Base-by-base conservation (phyloP, 2,888 invertebrate species). In the Pseudococcus longispinus region DNA sequence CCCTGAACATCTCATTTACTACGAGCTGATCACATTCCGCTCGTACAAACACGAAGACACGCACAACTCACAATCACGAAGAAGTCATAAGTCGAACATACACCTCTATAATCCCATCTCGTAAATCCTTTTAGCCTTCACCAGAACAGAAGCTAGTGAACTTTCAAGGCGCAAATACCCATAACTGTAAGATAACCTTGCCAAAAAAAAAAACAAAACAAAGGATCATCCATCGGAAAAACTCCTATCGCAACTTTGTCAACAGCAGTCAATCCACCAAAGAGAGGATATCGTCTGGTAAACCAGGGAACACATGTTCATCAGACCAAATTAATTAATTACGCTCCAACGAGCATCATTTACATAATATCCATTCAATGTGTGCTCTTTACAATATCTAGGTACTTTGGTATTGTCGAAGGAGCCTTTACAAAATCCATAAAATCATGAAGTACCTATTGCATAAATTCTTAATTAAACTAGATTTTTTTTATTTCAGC, bases 271-370 rank as follows among this genome's bases (percentile, higher is more conserved):
- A 20, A 29, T 70, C 15, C 60, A 60, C 60, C 60, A 55, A 18
- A 23, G 60, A 18, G 29, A 32, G 70, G 29, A 70, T 70, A 70
- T 70, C 70, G 70, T 70, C 70, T 70, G 18, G 29, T 60, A 60
- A 1, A 15, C 1, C 20, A 23, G 9, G 9, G 70, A 29, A 70
- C 70, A 70, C 70, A 70, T 70, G 70, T 18, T 70, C 70, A 70
- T 29, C 70, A 70, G 70, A 70, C 70, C 70, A 70, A 32, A 70
- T 70, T 70, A 70, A 70, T 70, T 70, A 70, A 70, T 29, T 29
- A 70, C 32, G 70, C 29, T 70, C 26, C 70, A 70, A 29, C 70
- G 70, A 70, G 70, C 29, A 70, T 15, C 18, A 70, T 70, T 70
- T 70, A 29, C 70, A 70, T 70, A 70, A 70, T 29, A 70, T 26